Percentiles rank a stretch among this genome's conserved stretches.
These are phyloP conservation scores for Crossocerus cetratus DNA, from an alignment of 2,888 invertebrate species.

Conservation along the genomic window DNA sequence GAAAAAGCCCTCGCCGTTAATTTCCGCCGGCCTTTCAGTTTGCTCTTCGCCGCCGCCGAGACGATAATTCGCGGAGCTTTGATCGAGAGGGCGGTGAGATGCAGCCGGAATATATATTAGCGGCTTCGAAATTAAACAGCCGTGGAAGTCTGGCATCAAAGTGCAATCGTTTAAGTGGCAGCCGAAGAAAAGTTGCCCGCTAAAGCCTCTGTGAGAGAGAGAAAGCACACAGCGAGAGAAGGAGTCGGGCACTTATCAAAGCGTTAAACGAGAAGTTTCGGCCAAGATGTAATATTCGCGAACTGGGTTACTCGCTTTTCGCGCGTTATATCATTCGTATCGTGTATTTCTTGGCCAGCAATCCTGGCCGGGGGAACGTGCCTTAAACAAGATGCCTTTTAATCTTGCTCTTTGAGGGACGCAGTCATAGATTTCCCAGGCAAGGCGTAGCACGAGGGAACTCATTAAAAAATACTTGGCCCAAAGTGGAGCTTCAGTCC, in stretches of 20 bases:
- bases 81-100: no score
- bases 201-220: neutral
- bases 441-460: neutral
- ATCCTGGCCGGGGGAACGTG: neutral
- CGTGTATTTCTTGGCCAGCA: neutral
- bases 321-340: constrained; percentile 8
- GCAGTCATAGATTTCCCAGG: constrained; percentile 33
- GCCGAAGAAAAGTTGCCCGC: neutral
- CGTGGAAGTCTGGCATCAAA: neutral
- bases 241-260: neutral
- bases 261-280: neutral
- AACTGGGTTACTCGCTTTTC: constrained; percentile 20
- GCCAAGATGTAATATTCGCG: constrained; percentile 20
- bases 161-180: neutral
- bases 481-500: constrained; percentile 26
- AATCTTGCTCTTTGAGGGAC: constrained; percentile 31
- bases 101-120: neutral
- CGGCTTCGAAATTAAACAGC: neutral
- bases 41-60: no score
- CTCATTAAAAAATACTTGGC: constrained; percentile 53
- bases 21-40: no score
- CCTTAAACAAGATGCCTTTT: constrained; percentile 41
- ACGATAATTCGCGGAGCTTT: no score
- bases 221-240: neutral
- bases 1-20: no score